A percentile compares a stretch with the other conserved stretches of the same genome.
These are phyloP conservation scores for Camelus bactrianus DNA, from an alignment of 2,113 vertebrate species.

Conservation along the genomic window DNA sequence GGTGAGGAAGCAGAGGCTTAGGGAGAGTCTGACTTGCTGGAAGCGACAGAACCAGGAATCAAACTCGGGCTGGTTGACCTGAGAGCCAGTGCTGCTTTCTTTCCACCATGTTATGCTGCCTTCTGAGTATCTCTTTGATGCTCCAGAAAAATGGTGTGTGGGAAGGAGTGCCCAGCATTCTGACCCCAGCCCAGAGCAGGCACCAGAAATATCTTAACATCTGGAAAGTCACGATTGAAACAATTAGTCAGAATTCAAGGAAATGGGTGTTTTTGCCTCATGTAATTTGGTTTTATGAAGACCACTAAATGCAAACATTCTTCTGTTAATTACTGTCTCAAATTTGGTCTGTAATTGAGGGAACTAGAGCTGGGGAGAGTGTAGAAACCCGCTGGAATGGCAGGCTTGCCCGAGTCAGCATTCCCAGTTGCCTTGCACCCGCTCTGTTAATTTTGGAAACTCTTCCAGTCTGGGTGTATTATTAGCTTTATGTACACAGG, in stretches of 20 bases:
- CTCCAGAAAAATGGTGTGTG: not conserved
- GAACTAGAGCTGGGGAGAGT: constrained; percentile 74
- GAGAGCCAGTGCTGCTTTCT: not conserved
- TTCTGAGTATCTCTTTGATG: not conserved
- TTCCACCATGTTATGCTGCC: not conserved
- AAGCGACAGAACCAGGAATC: not conserved
- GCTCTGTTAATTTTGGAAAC: constrained; percentile 82
- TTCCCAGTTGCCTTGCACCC: constrained; percentile 66
- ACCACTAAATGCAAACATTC: constrained; percentile 82
- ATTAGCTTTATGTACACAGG: constrained; percentile 76
- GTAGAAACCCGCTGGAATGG: constrained; percentile 70
- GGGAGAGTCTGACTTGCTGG: not conserved
- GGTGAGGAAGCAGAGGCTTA: not conserved
- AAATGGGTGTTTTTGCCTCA: constrained; percentile 80
- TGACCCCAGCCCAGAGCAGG: constrained; percentile 59
- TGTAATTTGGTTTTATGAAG: constrained; percentile 83
- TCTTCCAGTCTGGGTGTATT: constrained; percentile 71
- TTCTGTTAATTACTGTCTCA: constrained; percentile 81
- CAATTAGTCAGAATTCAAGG: constrained; percentile 74
- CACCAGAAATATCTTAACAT: constrained; percentile 73
- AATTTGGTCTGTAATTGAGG: constrained; percentile 80
- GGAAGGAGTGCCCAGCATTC: not conserved
- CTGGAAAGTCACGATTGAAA: constrained; percentile 67
- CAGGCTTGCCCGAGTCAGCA: constrained; percentile 70
- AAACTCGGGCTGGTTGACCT: not conserved